These are phyloP conservation scores for Panthera tigris DNA, from an alignment of 2,113 vertebrate genomes.

Conservation along the genomic window DNA sequence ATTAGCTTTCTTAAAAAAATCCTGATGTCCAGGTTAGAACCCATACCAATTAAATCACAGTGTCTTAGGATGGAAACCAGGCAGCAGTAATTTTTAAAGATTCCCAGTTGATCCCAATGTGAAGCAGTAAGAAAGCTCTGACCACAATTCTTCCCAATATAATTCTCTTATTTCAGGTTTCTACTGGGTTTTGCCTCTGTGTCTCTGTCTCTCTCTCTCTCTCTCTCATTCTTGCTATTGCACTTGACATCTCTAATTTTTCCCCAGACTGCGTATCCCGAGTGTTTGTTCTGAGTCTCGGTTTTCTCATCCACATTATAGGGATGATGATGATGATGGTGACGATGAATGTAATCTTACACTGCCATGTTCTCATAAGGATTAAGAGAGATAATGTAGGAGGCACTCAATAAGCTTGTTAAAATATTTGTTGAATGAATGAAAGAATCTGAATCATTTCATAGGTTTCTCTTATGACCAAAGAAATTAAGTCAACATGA, in stretches of 20 bases:
- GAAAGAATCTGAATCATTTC: constrained; percentile 62
- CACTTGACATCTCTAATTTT: neutral
- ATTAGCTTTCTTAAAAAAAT: neutral
- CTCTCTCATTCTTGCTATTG: neutral
- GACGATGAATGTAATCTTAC: neutral
- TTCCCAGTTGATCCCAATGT: neutral
- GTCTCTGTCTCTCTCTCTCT: fast-evolving
- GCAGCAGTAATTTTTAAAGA: constrained; percentile 16
- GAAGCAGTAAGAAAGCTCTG: neutral
- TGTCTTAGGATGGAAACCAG: neutral
- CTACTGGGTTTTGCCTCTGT: neutral
- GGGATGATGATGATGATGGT: neutral
- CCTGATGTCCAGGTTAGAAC: neutral
- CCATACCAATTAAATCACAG: neutral
- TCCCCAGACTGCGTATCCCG: neutral
- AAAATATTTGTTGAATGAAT: constrained; percentile 65
- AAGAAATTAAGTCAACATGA: constrained; percentile 70
- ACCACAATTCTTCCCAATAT: neutral
- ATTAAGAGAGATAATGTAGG: neutral
- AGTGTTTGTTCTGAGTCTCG: neutral
- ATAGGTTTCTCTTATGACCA: constrained; percentile 55
- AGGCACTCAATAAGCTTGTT: neutral
- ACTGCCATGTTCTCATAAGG: neutral
- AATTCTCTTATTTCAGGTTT: neutral
- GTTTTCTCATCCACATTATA: neutral